These are phyloP conservation scores for Thelaira solivaga DNA, from an alignment of 2,888 invertebrate genomes.

Conservation along the genomic window DNA sequence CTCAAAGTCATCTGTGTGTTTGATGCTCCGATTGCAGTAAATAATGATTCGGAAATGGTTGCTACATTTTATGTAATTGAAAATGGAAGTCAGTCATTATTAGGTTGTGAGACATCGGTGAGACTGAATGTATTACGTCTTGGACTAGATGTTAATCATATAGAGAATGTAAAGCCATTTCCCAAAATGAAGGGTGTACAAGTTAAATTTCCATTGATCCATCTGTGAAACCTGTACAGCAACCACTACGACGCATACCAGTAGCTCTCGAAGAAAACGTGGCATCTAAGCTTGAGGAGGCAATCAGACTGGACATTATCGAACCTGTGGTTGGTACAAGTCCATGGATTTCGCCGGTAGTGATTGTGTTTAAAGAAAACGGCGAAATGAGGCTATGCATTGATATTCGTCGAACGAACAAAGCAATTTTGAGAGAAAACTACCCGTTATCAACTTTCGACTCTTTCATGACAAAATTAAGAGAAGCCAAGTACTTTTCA, in stretches of 20 bases:
- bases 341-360: slow-evolving; percentile 71
- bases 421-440: slow-evolving; percentile 50
- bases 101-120: slow-evolving; percentile 26
- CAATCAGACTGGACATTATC: slow-evolving; percentile 66
- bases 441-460: slow-evolving; percentile 35
- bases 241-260: slow-evolving; percentile 65
- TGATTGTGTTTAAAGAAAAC: slow-evolving; percentile 61
- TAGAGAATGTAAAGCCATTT: slow-evolving; percentile 36
- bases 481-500: slow-evolving; percentile 52
- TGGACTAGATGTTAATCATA: slow-evolving; percentile 24
- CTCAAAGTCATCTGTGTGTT: slow-evolving; percentile 43
- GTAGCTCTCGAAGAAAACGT: slow-evolving; percentile 65
- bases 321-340: slow-evolving; percentile 68
- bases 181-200: slow-evolving; percentile 31
- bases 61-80: slow-evolving; percentile 32
- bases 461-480: slow-evolving; percentile 52
- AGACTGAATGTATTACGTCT: slow-evolving; percentile 36
- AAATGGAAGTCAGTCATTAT: slow-evolving; percentile 35
- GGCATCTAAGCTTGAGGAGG: slow-evolving; percentile 21
- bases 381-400: slow-evolving; percentile 37
- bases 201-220: slow-evolving; percentile 23
- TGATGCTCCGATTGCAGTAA: slow-evolving; percentile 42
- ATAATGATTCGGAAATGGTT: background rate
- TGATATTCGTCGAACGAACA: slow-evolving; percentile 42
- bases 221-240: slow-evolving; percentile 34